Conservation (phyloP, 2,888 invertebrate species). For the Harpalus rufipes region DNA sequence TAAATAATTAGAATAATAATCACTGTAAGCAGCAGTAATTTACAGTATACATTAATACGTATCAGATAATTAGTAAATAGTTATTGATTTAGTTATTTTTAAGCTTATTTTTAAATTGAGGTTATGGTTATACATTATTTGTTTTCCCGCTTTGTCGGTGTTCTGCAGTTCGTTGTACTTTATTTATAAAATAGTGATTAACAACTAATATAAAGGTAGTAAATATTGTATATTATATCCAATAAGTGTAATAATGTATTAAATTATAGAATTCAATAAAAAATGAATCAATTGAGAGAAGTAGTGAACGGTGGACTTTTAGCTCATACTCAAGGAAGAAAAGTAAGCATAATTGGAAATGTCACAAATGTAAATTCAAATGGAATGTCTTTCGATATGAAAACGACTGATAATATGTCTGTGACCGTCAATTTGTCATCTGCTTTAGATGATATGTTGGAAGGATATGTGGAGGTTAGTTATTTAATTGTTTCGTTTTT, state of each 20-base stretch:
- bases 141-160: slow-evolving; percentile 17
- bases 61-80: too few species aligned
- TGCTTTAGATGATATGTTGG: slow-evolving; percentile 72
- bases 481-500: neutral
- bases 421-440: slow-evolving; percentile 73
- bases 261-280: neutral
- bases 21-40: too few species aligned
- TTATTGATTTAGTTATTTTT: too few species aligned
- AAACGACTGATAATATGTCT: slow-evolving; percentile 73
- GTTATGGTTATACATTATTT: neutral
- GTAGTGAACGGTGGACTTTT: slow-evolving; percentile 74
- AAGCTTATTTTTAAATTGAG: neutral
- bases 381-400: slow-evolving; percentile 73
- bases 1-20: slow-evolving; percentile 17
- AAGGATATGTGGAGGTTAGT: slow-evolving; percentile 75
- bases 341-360: slow-evolving; percentile 73
- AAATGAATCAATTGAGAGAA: slow-evolving; percentile 70
- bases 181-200: neutral
- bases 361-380: slow-evolving; percentile 72
- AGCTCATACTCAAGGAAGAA: slow-evolving; percentile 73
- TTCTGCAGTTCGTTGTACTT: too few species aligned
- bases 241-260: neutral
- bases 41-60: too few species aligned
- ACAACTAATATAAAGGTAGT: slow-evolving; percentile 35
- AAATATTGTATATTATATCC: neutral